These are phyloP conservation scores for Argentina silus DNA, from an alignment of 2,797 vertebrate genomes.

Conservation along the genomic window DNA sequence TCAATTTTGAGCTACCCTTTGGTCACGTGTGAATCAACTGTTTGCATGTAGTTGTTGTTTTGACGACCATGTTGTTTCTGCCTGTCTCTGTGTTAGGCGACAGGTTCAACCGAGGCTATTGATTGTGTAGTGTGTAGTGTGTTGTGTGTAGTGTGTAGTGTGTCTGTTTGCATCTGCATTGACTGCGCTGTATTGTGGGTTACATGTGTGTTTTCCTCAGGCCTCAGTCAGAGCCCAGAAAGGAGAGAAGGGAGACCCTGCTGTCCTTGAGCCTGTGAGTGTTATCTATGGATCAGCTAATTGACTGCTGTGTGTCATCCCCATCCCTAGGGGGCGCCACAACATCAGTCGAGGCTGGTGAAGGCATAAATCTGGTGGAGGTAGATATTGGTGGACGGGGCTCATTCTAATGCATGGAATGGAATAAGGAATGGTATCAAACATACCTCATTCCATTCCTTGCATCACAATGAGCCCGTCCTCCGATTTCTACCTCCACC, in stretches of 20 bases:
- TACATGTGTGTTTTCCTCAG: constrained; percentile 90
- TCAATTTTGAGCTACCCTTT: background rate
- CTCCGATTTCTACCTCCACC: no score
- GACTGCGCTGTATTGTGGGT: constrained; percentile 78
- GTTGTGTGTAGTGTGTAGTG: background rate
- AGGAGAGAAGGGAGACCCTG: constrained; percentile 92
- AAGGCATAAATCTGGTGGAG: no score
- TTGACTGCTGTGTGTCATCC: background rate
- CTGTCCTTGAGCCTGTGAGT: constrained; percentile 90
- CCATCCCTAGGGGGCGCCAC: constrained; percentile 8
- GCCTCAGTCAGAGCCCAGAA: constrained; percentile 81
- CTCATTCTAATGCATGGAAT: no score
- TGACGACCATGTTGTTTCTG: background rate
- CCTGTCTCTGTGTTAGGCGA: background rate
- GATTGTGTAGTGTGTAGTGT: background rate
- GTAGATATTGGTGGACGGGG: no score
- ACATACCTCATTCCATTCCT: no score
- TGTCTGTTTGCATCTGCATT: constrained; percentile 52
- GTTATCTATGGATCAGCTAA: background rate
- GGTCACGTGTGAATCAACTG: background rate
- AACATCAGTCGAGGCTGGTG: background rate
- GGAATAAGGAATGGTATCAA: no score
- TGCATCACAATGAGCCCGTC: no score
- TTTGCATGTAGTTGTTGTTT: background rate
- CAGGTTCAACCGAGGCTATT: background rate